A percentile compares a stretch with the other conserved stretches of the same genome.
phyloP scores from a whole-genome alignment of 2,888 invertebrate species.

The Chymomyza amoena region DNA sequence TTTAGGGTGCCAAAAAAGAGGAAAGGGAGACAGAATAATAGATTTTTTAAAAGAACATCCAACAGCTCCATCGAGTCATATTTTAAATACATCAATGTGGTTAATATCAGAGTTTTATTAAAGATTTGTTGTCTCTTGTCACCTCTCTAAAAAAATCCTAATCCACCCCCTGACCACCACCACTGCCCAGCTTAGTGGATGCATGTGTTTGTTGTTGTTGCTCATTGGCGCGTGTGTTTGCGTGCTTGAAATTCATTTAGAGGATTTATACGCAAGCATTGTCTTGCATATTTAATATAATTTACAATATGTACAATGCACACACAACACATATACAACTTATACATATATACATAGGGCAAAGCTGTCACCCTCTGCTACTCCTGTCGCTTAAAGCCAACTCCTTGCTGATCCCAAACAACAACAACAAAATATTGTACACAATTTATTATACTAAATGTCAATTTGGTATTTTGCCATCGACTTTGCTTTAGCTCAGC shows the following conservation, averaged over 20 bases:
- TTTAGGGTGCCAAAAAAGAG: too few relatives aligned
- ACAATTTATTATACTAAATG: conserved; percentile 72
- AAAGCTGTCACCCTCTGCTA: conserved; percentile 22
- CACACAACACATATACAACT: too few relatives aligned
- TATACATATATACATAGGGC: conserved; percentile 10
- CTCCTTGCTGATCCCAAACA: conserved; percentile 11
- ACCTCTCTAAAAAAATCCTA: too few relatives aligned
- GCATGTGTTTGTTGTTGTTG: conserved; percentile 10
- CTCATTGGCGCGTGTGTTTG: conserved; percentile 67
- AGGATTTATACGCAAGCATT: conserved; percentile 67
- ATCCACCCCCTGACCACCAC: too few relatives aligned
- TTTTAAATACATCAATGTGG: too few relatives aligned
- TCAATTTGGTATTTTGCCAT: conserved; percentile 67
- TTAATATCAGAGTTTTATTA: too few relatives aligned
- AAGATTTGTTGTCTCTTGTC: too few relatives aligned
- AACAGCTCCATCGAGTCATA: too few relatives aligned
- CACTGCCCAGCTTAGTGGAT: neutral
- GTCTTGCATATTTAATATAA: conserved; percentile 73
- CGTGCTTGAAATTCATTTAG: conserved; percentile 75
- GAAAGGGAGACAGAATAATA: too few relatives aligned
- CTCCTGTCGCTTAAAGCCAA: conserved; percentile 4
- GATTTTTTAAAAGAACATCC: too few relatives aligned
- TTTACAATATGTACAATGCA: conserved; percentile 47
- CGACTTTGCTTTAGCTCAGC: conserved; percentile 47
- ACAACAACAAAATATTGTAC: conserved; percentile 30